Evolutionary conservation across 2,113 vertebrate genomes (phyloP).

Genomic region (Hypanus sabinus): DNA sequence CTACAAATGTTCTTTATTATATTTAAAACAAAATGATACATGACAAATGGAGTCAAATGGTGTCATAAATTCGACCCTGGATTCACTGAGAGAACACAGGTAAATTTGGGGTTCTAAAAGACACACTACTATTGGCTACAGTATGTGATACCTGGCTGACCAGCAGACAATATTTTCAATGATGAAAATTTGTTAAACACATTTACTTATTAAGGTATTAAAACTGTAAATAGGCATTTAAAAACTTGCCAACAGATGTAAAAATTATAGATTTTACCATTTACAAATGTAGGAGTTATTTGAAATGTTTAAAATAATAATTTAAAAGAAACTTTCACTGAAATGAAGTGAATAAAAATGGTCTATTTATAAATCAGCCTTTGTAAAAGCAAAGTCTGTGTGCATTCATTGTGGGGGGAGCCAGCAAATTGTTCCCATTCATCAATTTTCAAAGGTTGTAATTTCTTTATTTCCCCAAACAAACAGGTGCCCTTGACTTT

Average conservation of each 20-base stretch:
- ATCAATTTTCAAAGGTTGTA: neutral
- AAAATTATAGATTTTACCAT: neutral
- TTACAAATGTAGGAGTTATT: neutral
- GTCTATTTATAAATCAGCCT: neutral
- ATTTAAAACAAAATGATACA: neutral
- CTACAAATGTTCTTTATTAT: neutral
- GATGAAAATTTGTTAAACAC: neutral
- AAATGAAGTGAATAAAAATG: neutral
- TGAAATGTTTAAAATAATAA: neutral
- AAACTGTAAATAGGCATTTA: neutral
- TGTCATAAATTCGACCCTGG: neutral
- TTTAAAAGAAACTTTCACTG: neutral
- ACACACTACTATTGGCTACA: neutral
- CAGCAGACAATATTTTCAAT: neutral
- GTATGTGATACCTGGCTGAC: neutral
- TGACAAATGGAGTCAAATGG: neutral
- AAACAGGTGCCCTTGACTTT: neutral
- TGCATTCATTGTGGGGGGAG: too few relatives aligned
- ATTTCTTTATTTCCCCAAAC: neutral
- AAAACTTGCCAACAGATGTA: neutral
- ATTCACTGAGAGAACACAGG: neutral
- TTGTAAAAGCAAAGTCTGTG: neutral
- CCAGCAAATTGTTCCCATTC: neutral
- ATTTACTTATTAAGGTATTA: neutral
- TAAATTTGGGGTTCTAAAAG: neutral